Conservation (phyloP, 1,140 invertebrate species). For the Sminthurides bifidus region DNA sequence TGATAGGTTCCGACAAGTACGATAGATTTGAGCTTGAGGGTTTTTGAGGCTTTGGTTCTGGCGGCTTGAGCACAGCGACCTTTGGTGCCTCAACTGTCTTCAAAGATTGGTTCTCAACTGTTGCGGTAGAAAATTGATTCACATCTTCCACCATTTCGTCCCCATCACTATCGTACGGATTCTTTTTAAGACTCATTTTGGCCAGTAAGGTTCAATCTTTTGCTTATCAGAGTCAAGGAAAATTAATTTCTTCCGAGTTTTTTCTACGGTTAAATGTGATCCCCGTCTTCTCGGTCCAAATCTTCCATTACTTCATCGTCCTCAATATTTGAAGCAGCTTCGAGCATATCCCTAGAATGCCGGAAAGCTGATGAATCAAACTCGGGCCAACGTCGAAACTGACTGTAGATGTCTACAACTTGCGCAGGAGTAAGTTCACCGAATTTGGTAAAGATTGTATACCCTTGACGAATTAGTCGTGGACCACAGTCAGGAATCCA, state of each 20-base stretch:
- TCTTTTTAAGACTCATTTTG: constrained; percentile 5
- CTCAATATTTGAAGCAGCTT: too few relatives aligned
- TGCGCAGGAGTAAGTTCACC: constrained; percentile 45
- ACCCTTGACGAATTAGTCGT: constrained; percentile 44
- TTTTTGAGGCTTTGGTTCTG: too few relatives aligned
- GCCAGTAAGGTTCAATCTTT: background rate
- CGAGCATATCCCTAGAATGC: constrained; percentile 45
- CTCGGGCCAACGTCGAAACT: constrained; percentile 45
- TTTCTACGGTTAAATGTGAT: background rate
- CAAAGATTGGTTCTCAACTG: background rate
- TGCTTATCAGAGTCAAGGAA: too few relatives aligned
- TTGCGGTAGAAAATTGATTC: background rate
- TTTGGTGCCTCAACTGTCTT: background rate
- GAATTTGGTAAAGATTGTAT: constrained; percentile 51
- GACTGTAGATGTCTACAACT: constrained; percentile 44
- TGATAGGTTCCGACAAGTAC: too few relatives aligned
- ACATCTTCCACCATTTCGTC: constrained; percentile 1
- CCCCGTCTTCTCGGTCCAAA: background rate
- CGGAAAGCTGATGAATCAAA: constrained; percentile 45
- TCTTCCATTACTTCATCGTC: background rate
- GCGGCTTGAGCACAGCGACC: too few relatives aligned
- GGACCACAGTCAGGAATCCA: constrained; percentile 51
- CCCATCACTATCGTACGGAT: constrained; percentile 1
- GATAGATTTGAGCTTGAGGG: too few relatives aligned
- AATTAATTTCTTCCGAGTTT: background rate